Percentiles rank a stretch among this genome's conserved stretches.
These are phyloP conservation scores for Hesperia comma DNA, from an alignment of 2,888 invertebrate species.

Conservation along the genomic window DNA sequence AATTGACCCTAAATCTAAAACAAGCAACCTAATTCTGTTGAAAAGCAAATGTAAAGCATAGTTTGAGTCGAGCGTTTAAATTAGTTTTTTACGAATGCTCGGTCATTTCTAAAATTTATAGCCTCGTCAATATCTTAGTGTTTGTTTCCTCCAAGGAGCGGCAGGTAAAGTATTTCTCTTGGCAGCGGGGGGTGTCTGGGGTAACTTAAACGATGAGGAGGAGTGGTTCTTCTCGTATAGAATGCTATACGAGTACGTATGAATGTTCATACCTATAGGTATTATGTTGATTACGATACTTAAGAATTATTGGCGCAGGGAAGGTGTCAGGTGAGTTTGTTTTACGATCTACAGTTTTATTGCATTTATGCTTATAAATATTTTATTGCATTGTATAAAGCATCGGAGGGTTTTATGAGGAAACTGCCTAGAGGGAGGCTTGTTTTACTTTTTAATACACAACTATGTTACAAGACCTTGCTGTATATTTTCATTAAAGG, in stretches of 20 bases:
- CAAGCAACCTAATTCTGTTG: neutral
- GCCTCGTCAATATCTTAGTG: slow-evolving; percentile 70
- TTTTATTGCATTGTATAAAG: slow-evolving; percentile 36
- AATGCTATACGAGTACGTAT: slow-evolving; percentile 39
- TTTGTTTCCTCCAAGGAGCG: slow-evolving; percentile 70
- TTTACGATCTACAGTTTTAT: slow-evolving; percentile 38
- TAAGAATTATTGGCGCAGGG: slow-evolving; percentile 36
- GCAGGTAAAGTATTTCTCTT: slow-evolving; percentile 75
- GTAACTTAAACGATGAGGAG: slow-evolving; percentile 58
- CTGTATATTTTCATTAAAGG: neutral
- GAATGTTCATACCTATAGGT: slow-evolving; percentile 32
- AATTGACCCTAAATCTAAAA: neutral
- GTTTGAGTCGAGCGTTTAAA: slow-evolving; percentile 58
- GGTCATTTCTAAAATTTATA: slow-evolving; percentile 74
- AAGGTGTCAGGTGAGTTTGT: slow-evolving; percentile 37
- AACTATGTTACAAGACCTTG: slow-evolving; percentile 1
- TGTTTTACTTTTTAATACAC: slow-evolving; percentile 22
- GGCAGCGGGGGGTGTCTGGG: slow-evolving; percentile 74
- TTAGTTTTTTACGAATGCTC: slow-evolving; percentile 72
- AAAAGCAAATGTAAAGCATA: slow-evolving; percentile 52
- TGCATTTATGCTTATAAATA: slow-evolving; percentile 38
- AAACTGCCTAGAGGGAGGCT: slow-evolving; percentile 24
- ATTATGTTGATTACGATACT: slow-evolving; percentile 36
- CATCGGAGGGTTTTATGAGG: slow-evolving; percentile 31
- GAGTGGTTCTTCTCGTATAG: slow-evolving; percentile 50